Evolutionary conservation across 2,797 vertebrate species (phyloP).

Genomic region (Spinibarbus caldwelli): DNA sequence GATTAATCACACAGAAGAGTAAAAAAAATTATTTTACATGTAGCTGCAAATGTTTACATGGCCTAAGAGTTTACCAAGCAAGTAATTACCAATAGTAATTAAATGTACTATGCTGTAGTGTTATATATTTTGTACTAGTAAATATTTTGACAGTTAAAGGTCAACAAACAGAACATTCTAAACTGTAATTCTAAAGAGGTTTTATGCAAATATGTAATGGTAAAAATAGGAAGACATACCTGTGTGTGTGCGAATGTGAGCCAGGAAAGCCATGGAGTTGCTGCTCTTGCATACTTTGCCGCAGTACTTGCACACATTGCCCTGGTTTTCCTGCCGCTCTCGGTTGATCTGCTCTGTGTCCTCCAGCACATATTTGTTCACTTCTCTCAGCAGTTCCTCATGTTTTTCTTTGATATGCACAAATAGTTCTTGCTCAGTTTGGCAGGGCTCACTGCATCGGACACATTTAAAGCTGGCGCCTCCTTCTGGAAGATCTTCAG

Average conservation of each 20-base stretch:
- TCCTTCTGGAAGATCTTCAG: conserved; percentile 94
- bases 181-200: neutral
- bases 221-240: conserved; percentile 72
- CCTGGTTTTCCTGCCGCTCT: conserved; percentile 96
- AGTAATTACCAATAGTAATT: neutral
- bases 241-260: conserved; percentile 97
- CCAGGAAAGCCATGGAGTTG: conserved; percentile 98
- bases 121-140: no score
- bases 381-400: conserved; percentile 93
- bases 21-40: no score
- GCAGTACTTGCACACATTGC: conserved; percentile 94
- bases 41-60: no score
- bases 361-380: conserved; percentile 97
- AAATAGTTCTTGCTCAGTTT: conserved; percentile 93
- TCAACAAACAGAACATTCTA: neutral
- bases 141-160: neutral
- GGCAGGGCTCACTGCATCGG: conserved; percentile 94
- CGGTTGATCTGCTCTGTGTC: conserved; percentile 98
- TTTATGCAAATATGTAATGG: neutral
- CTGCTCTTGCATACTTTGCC: conserved; percentile 98
- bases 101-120: no score
- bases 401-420: conserved; percentile 98
- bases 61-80: neutral
- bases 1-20: no score
- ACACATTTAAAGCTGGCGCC: conserved; percentile 95